Evolutionary conservation across 2,113 vertebrate species (phyloP).

Genomic region (Lampris megalopsis): DNA sequence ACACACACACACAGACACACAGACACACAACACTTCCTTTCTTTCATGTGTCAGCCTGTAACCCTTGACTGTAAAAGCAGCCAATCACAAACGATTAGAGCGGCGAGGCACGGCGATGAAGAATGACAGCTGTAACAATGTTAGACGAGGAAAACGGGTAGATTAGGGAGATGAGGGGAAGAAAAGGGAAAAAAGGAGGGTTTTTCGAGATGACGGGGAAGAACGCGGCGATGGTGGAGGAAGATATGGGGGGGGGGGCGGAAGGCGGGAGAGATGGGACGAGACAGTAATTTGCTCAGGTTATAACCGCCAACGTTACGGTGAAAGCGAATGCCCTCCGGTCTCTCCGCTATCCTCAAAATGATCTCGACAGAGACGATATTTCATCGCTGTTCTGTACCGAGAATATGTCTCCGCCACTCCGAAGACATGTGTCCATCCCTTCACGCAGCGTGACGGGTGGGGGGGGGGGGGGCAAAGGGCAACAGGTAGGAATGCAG

Average conservation of each 20-base stretch:
- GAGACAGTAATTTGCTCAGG: neutral
- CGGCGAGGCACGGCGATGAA: neutral
- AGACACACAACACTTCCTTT: neutral
- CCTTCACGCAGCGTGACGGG: conserved; percentile 33
- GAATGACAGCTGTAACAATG: neutral
- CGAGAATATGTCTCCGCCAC: conserved; percentile 26
- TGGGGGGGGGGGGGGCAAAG: conserved; percentile 40
- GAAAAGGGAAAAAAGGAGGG: neutral
- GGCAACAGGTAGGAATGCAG: conserved; percentile 68
- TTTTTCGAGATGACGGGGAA: neutral
- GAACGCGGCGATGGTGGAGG: neutral
- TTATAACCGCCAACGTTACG: neutral
- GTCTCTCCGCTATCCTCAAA: conserved; percentile 12
- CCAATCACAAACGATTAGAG: conserved; percentile 6
- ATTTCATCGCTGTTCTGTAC: conserved; percentile 27
- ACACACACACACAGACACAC: neutral
- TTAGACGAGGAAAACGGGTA: neutral
- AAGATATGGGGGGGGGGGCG: too few relatives aligned
- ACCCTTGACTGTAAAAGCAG: neutral
- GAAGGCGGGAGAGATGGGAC: too few relatives aligned
- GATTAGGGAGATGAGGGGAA: neutral
- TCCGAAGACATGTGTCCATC: conserved; percentile 24
- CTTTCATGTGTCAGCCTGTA: neutral
- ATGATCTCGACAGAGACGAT: conserved; percentile 39
- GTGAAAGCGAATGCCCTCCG: neutral